Conservation (phyloP, 1,140 invertebrate species). For the Ceratosolen solmsi region DNA sequence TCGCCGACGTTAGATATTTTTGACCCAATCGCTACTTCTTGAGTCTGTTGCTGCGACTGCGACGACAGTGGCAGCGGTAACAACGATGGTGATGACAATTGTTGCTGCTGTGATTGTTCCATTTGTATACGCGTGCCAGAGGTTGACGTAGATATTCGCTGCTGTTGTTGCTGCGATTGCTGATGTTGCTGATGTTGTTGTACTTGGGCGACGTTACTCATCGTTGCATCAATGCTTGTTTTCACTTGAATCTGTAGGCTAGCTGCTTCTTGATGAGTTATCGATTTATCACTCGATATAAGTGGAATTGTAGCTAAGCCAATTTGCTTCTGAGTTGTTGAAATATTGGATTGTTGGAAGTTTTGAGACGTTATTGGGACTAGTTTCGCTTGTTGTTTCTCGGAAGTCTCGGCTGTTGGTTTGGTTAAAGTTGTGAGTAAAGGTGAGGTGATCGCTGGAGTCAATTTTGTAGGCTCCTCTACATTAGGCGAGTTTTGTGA, state of each 20-base stretch:
- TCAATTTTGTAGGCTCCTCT: constrained; percentile 75
- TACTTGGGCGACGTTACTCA: constrained; percentile 34
- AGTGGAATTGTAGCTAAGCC: neutral
- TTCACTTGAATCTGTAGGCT: constrained; percentile 9
- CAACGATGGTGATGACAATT: constrained; percentile 16
- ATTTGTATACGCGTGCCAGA: neutral
- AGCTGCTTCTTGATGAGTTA: constrained; percentile 12
- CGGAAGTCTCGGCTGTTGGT: constrained; percentile 49
- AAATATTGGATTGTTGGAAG: constrained; percentile 10
- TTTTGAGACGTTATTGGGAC: constrained; percentile 10
- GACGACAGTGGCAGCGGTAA: constrained; percentile 19
- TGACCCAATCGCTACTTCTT: constrained; percentile 50
- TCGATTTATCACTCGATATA: neutral
- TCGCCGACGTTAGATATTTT: constrained; percentile 28
- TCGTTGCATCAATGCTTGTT: constrained; percentile 27
- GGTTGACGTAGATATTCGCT: neutral
- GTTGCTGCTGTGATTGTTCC: constrained; percentile 45
- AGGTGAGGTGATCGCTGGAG: constrained; percentile 64
- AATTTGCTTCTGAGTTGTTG: constrained; percentile 26
- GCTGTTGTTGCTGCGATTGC: neutral
- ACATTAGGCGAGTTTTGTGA: constrained; percentile 67
- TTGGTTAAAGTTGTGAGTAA: constrained; percentile 44
- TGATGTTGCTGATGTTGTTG: constrained; percentile 49
- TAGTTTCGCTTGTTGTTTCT: constrained; percentile 17
- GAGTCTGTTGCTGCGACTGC: constrained; percentile 51